These are phyloP conservation scores for Camelus dromedarius DNA, from an alignment of 2,113 vertebrate genomes.

Conservation along the genomic window DNA sequence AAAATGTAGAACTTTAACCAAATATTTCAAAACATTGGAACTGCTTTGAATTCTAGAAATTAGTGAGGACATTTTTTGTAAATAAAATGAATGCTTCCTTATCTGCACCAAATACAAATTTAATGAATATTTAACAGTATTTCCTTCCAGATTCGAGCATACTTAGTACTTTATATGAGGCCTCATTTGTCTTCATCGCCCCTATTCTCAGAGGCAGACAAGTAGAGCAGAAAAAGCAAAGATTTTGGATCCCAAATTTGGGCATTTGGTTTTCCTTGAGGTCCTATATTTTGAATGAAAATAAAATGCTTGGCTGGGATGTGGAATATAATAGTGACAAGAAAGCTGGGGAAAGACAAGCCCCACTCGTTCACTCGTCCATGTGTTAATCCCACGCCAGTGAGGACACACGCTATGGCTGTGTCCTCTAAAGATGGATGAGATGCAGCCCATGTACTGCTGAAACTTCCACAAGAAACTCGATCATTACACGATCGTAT, in stretches of 20 bases:
- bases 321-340: not conserved
- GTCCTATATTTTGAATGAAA: not conserved
- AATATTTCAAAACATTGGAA: conserved; percentile 9
- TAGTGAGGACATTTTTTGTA: not conserved
- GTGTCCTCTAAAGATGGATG: not conserved
- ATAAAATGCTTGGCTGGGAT: not conserved
- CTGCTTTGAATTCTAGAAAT: not conserved
- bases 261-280: not conserved
- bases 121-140: conserved; percentile 1
- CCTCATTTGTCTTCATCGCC: not conserved
- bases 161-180: not conserved
- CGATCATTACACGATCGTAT: not conserved
- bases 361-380: not conserved
- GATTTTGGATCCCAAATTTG: not conserved
- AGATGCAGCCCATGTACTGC: not conserved
- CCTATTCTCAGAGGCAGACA: not conserved
- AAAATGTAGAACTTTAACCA: not conserved
- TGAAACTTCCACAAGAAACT: not conserved
- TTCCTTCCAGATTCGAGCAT: not conserved
- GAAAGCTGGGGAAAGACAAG: not conserved
- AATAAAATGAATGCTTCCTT: not conserved
- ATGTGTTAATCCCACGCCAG: not conserved
- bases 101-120: not conserved
- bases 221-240: not conserved
- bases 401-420: not conserved